Base-by-base conservation (phyloP, 2,888 invertebrate genomes). In the Hemithea aestivaria region DNA sequence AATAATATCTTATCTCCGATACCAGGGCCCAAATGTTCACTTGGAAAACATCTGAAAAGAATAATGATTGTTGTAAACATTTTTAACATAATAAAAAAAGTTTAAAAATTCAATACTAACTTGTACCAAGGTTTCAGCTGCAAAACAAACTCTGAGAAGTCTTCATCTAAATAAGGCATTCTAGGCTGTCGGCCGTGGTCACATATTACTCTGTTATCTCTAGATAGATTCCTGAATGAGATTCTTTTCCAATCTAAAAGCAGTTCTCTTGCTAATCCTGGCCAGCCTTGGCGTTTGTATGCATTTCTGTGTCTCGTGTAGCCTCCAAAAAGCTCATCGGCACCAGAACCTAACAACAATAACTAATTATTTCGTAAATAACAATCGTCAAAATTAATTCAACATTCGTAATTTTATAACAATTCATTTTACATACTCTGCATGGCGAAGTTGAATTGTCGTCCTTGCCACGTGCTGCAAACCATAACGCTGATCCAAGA, bases 281-380 rank as follows among this genome's bases (percentile, higher is more conserved):
- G 43, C 90, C 90, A 77, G n/a, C 87, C 79, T 51, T 71, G 72
- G 8, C 90, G 89, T 58, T 84, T 90, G 40, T 90, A 91, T 2
- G 91, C 91, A 52, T 91, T 93, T 58, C 96, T 89, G 67, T 99
- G 98, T 42, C 97, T 90, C 21, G 92, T 92, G 68, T 99, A 99
- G 1, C 99, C 99, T 30, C 96, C 98, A 67, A 99, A 94, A 47
- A 98, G 89, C 83, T 99, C 99, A 88, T 99, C 99, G 1, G 99
- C 98, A 5, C 99, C 99, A 87, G 96, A 96, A 21, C 99, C 99
- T 56, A 95, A 82, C 51, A 34, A 6, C 32, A 32, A 29, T 5
- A 21, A 6, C 10, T 7, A 2, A 21, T 28, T 20, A 20, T 8
- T 20, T 7, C 1, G 9, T 16, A 12, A 6, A 12, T 16, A 8